Percentiles rank a stretch among this genome's conserved stretches.
These are phyloP conservation scores for Drosophila sproati DNA, from an alignment of 1,140 invertebrate species.

Conservation along the genomic window DNA sequence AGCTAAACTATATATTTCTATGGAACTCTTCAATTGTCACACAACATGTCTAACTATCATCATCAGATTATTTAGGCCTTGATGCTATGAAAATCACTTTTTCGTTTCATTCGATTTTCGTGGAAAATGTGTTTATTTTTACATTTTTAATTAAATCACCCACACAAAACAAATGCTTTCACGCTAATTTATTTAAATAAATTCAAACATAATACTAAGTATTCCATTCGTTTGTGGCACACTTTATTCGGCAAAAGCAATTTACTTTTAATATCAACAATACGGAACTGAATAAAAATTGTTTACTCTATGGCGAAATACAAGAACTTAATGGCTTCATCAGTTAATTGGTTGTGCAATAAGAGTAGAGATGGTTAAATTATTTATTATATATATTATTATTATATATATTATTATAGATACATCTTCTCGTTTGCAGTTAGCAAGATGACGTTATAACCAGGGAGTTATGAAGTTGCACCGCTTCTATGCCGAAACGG, in stretches of 20 bases:
- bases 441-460: constrained; percentile 13
- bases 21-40: no score
- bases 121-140: not conserved
- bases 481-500: constrained; percentile 24
- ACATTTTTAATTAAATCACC: not conserved
- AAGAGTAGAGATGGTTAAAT: no score
- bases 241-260: not conserved
- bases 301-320: not conserved
- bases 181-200: not conserved
- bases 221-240: not conserved
- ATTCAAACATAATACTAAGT: not conserved
- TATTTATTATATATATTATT: no score
- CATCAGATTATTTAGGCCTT: no score
- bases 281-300: not conserved
- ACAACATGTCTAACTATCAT: no score
- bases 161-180: not conserved
- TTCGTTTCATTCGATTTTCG: not conserved
- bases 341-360: not conserved
- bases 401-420: not conserved
- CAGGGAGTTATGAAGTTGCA: constrained; percentile 22
- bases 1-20: no score
- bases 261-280: not conserved
- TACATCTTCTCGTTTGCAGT: not conserved
- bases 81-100: no score
- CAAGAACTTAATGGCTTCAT: not conserved